Conservation (phyloP, 2,113 vertebrate species). For the Phyllostomus discolor region DNA sequence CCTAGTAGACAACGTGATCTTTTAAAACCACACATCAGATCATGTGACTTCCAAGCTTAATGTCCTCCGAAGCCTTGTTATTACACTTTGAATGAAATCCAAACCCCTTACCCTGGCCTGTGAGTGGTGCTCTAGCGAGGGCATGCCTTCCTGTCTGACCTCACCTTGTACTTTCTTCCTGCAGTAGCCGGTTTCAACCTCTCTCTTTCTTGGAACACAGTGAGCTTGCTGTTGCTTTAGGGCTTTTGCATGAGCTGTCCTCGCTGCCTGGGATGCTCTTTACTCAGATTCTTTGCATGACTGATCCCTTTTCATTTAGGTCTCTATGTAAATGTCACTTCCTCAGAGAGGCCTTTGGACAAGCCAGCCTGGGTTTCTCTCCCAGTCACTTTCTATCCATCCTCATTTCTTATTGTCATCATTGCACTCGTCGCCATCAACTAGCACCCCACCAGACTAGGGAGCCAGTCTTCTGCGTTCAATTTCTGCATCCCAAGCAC, state of each 20-base stretch:
- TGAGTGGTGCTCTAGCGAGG: background rate
- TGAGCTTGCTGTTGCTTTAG: background rate
- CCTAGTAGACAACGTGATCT: slow-evolving; percentile 40
- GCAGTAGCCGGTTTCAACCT: background rate
- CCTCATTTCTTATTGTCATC: background rate
- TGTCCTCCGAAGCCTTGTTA: slow-evolving; percentile 38
- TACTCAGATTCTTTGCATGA: background rate
- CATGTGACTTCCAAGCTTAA: slow-evolving; percentile 14
- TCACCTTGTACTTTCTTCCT: background rate
- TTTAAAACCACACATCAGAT: slow-evolving; percentile 56
- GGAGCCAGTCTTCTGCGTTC: background rate
- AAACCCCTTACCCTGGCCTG: background rate
- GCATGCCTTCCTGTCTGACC: background rate
- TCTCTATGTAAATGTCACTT: background rate
- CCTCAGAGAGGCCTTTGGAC: background rate
- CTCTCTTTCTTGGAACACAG: background rate
- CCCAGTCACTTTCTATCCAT: background rate
- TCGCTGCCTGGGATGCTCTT: slow-evolving; percentile 30
- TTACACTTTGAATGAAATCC: slow-evolving; percentile 45
- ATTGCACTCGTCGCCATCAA: background rate
- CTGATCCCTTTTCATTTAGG: background rate
- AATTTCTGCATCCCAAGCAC: background rate
- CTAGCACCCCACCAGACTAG: background rate
- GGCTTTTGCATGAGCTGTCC: slow-evolving; percentile 19
- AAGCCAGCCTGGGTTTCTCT: background rate